Evolutionary conservation across 92 coral and sea anemone species (phyloP).

Genomic region (Porites lobata): DNA sequence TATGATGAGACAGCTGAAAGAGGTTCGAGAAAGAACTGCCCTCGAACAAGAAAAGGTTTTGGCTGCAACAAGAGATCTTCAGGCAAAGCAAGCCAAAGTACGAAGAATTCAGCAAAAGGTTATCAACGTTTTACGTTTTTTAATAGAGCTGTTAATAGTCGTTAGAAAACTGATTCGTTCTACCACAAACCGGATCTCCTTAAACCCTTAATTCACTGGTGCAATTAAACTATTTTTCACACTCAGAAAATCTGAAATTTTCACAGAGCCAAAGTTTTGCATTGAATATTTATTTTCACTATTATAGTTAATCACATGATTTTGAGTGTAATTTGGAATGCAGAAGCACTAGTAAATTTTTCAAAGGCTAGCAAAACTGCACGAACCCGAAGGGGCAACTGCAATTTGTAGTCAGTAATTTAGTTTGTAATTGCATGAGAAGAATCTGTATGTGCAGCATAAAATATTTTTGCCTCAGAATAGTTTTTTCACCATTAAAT

Average conservation of each 20-base stretch:
- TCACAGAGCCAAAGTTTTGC: too few species aligned
- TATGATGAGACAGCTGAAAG: slow-evolving; percentile 51
- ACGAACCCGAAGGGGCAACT: too few species aligned
- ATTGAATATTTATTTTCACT: too few species aligned
- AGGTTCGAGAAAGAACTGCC: slow-evolving; percentile 38
- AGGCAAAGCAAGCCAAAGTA: slow-evolving; percentile 54
- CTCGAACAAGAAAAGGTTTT: slow-evolving; percentile 31
- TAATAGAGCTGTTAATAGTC: too few species aligned
- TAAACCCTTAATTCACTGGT: background rate
- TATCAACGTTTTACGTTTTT: slow-evolving; percentile 17
- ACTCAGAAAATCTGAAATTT: slow-evolving; percentile 1
- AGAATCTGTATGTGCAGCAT: too few species aligned
- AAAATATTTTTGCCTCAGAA: too few species aligned
- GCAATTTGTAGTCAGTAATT: slow-evolving; percentile 7
- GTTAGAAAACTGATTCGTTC: too few species aligned
- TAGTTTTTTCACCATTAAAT: too few species aligned
- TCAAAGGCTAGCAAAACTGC: too few species aligned
- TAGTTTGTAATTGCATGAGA: background rate
- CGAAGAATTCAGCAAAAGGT: slow-evolving; percentile 59
- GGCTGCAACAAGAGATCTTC: slow-evolving; percentile 38
- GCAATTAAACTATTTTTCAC: slow-evolving; percentile 14
- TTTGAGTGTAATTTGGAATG: too few species aligned
- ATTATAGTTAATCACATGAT: too few species aligned
- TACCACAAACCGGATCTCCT: background rate
- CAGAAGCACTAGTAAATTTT: too few species aligned